A percentile compares a stretch with the other conserved stretches of the same genome.
Conservation (phyloP, 37 sponge, comb jelly and placozoan genomes). For the Cliona cf. orientalis region DNA sequence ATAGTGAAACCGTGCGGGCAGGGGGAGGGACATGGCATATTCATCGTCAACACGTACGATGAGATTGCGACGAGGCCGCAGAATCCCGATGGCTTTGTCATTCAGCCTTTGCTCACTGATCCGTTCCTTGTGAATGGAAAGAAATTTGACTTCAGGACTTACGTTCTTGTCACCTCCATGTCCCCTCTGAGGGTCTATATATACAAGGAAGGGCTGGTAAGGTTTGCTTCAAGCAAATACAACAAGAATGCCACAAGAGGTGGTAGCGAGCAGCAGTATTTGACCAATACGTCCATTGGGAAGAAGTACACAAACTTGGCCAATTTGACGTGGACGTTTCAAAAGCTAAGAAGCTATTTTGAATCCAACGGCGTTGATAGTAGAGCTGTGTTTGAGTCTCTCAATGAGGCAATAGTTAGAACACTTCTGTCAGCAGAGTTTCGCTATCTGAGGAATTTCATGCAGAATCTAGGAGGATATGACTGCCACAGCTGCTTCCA, state of each 20-base stretch:
- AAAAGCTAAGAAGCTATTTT: conserved; percentile 58
- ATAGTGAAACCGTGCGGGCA: conserved; percentile 79
- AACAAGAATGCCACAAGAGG: conserved; percentile 54
- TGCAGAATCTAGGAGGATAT: conserved; percentile 58
- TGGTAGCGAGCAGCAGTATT: conserved; percentile 63
- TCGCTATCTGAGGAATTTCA: conserved; percentile 49
- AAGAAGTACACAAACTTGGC: conserved; percentile 77
- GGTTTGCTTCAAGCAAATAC: conserved; percentile 82
- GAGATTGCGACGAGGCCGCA: conserved; percentile 30
- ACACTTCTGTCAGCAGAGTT: conserved; percentile 74
- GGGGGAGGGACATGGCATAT: conserved; percentile 92
- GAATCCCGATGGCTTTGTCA: conserved; percentile 46
- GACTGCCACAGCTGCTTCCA: conserved; percentile 83
- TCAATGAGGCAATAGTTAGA: conserved; percentile 74
- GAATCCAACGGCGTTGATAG: conserved; percentile 18
- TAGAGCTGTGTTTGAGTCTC: conserved; percentile 56
- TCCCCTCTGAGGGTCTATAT: conserved; percentile 79
- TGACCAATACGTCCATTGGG: conserved; percentile 91
- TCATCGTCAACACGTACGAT: conserved; percentile 49
- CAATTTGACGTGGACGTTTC: conserved; percentile 88
- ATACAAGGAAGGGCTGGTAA: conserved; percentile 85
- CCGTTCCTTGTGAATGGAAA: conserved; percentile 72
- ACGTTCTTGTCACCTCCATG: conserved; percentile 85
- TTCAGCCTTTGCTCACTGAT: conserved; percentile 75
- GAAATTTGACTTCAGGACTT: conserved; percentile 88